Conservation (phyloP, 2,888 invertebrate genomes). For the Nysson spinosus region DNA sequence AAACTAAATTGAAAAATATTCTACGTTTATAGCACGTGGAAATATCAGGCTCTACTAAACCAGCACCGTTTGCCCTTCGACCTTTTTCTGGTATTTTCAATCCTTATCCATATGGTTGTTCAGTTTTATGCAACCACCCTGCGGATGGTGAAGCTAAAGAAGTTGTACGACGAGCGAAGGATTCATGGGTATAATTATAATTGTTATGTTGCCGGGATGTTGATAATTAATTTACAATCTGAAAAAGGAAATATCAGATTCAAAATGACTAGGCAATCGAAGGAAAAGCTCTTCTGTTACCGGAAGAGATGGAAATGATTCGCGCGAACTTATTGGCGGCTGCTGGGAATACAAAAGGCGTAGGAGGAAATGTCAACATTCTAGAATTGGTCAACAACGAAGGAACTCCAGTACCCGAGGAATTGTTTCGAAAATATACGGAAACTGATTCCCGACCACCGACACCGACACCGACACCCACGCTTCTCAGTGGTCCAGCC, state of each 20-base stretch:
- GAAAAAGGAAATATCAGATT: too few species aligned
- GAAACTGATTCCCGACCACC: slow-evolving; percentile 91
- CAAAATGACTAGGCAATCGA: slow-evolving; percentile 74
- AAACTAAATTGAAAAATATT: not conserved
- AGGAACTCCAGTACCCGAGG: slow-evolving; percentile 65
- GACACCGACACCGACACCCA: slow-evolving; percentile 89
- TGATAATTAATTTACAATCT: too few species aligned
- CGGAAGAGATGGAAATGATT: slow-evolving; percentile 73
- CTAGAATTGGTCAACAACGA: slow-evolving; percentile 33
- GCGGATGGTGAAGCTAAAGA: slow-evolving; percentile 86
- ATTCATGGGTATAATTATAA: slow-evolving; percentile 80
- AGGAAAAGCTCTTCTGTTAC: slow-evolving; percentile 69
- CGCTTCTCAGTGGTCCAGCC: slow-evolving; percentile 81
- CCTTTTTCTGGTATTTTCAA: slow-evolving; percentile 90
- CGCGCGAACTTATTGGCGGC: slow-evolving; percentile 63
- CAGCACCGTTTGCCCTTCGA: slow-evolving; percentile 86
- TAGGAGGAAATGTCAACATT: not conserved
- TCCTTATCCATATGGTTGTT: slow-evolving; percentile 88
- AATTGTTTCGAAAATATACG: slow-evolving; percentile 82
- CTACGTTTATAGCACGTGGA: slow-evolving; percentile 64
- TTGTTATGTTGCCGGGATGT: not conserved
- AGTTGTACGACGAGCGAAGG: slow-evolving; percentile 85
- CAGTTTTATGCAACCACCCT: slow-evolving; percentile 91
- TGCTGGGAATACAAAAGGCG: slow-evolving; percentile 31
- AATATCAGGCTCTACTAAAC: slow-evolving; percentile 77